phyloP scores from a whole-genome alignment of 2,888 invertebrate species.

The Ichneumon xanthorius region DNA sequence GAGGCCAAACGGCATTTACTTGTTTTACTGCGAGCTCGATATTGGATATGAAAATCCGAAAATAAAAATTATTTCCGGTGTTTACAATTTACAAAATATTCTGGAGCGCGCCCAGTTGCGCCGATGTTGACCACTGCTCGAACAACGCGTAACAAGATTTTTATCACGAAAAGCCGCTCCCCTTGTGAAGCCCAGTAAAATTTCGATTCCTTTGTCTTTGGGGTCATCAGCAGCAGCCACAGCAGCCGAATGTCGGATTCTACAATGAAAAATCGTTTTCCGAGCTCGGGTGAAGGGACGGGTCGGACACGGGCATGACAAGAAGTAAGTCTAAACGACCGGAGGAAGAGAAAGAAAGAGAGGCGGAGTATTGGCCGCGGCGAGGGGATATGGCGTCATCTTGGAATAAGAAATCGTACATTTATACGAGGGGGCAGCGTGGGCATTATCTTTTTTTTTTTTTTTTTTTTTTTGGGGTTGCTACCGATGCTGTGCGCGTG shows the following conservation, averaged over 20 bases:
- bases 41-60: no score
- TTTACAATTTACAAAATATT: no score
- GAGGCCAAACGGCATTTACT: no score
- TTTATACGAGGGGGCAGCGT: constrained; percentile 77
- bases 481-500: constrained; percentile 70
- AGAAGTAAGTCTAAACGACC: constrained; percentile 13
- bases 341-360: constrained; percentile 18
- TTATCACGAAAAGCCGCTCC: background rate
- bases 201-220: constrained; percentile 38
- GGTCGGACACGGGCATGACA: constrained; percentile 51
- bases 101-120: no score
- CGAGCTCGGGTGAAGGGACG: constrained; percentile 30
- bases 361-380: constrained; percentile 48
- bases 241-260: constrained; percentile 27
- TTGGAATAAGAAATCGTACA: constrained; percentile 80
- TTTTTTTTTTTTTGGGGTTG: constrained; percentile 63
- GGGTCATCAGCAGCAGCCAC: constrained; percentile 40
- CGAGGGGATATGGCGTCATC: constrained; percentile 72
- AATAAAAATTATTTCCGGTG: no score
- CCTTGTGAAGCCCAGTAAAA: background rate
- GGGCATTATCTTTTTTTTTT: constrained; percentile 73
- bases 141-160: background rate
- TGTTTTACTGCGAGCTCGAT: no score
- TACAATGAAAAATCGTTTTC: constrained; percentile 60
- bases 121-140: background rate